Evolutionary conservation across 2,113 vertebrate species (phyloP), one percentile per base, ranked within the genome.

Genomic region (Onychostruthus taczanowskii): DNA sequence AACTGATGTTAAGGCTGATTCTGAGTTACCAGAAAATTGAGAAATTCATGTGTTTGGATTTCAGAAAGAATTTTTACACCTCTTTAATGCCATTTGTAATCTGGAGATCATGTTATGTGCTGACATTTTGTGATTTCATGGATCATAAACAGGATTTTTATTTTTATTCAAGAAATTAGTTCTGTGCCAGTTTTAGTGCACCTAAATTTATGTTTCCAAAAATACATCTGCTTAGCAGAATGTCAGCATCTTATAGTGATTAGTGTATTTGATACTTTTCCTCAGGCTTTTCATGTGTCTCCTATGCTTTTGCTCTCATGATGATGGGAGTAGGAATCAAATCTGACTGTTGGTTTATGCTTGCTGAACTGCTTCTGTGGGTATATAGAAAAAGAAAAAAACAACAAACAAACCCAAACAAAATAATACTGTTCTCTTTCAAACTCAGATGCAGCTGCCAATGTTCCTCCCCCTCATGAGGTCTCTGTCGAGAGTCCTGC

Each of bases 361-460:
- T 81, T 81, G 39, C 56, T 55, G 33, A 83, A 52, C 43, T 76
- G 5, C 50, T 79, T 49, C 30, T 93, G 8, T 59, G 55, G 7
- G 17, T 84, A 47, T 56, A 23, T 13, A 58, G 10, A 28, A 72
- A 43, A 61, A 39, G 67, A 19, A 31, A 19, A 31, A 24, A 64
- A 8, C 49, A 16, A 16, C 1, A 41, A 63, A 41, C 17, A 61
- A 76, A 39, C 5, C 5, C 11, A 22, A 68, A 10, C 14, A 58
- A 91, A 93, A n/a, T 55, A 82, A 78, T 56, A 12, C 15, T 63
- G 35, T 20, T 77, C 15, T 89, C 33, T 95, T 87, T 93, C 41
- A 69, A 94, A 78, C 31, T 52, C 92, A 98, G 98, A 95, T 91
- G 92, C 97, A 87, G 91, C 94, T 87, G 95, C 95, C 77, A 97